Base-by-base conservation (phyloP, 92 coral and sea anemone genomes). In the Pocillopora grandis region DNA sequence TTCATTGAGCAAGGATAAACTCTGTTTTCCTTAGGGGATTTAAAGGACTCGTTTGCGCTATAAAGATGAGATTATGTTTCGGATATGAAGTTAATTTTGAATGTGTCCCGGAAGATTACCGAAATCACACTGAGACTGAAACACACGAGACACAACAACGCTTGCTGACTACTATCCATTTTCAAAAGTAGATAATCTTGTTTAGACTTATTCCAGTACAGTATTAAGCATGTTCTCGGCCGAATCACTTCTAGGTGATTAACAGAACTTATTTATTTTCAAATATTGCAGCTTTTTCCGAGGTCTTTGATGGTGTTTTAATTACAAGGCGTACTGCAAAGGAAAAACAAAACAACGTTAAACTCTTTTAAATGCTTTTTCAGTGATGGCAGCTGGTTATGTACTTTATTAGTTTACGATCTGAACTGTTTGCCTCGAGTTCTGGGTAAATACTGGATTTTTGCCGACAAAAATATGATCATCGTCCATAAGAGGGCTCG, bases 1-100 rank as follows among this genome's bases (percentile, higher is more conserved):
- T 70, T 49, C 77, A 58, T n/a, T 80, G 66, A 35, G 14, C 20
- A n/a, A 58, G 36, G 85, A 71, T 71, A 59, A 71, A 71, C 65
- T 18, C 13, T 37, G 62, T 67, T 67, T 70, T 71, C 72, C 62
- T 60, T 36, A 12, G 36, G 16, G 31, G 68, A 81, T 17, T 12
- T 18, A 71, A 66, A 58, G 10, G 66, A 27, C 49, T 79, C 27
- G 63, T 80, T 69, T 69, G 35, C 36, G 71, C 70, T 78, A 16
- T 7, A 81, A 81, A 70, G 77, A 65, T 18, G 69, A 35, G 85
- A 69, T 80, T 35, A 60, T 71, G 23, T 62, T 56, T 31, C 67
- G 72, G 66, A 80, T 78, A 57, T 74, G 21, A 59, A 17, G 84
- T 18, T 19, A 80, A 80, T 62, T 78, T 80, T 68, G 2, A 10